Evolutionary conservation across 2,113 vertebrate species (phyloP).

Genomic region (Grus americana): DNA sequence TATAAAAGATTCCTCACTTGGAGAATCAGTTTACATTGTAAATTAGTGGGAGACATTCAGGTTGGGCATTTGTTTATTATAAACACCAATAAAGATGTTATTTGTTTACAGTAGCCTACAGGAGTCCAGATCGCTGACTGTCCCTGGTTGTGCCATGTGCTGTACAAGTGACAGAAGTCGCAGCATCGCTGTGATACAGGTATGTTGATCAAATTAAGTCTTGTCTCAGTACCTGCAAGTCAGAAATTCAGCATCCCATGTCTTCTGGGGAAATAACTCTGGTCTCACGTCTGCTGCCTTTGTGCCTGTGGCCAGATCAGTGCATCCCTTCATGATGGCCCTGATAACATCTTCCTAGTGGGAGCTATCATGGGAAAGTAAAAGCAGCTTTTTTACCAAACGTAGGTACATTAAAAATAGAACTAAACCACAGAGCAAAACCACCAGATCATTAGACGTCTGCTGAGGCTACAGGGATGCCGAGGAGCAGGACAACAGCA

Average conservation of each 20-base stretch:
- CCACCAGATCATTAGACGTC: neutral
- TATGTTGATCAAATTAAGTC: neutral
- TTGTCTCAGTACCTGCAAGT: neutral
- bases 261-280: neutral
- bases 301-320: neutral
- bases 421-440: neutral
- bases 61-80: neutral
- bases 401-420: neutral
- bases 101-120: neutral
- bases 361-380: conserved; percentile 32
- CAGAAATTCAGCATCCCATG: neutral
- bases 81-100: neutral
- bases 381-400: neutral
- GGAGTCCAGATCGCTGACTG: neutral
- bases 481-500: neutral
- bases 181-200: neutral
- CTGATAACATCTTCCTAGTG: conserved; percentile 9
- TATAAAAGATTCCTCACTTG: neutral
- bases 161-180: neutral
- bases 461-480: neutral
- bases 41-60: neutral
- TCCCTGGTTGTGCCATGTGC: neutral
- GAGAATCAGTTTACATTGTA: neutral
- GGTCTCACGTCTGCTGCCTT: neutral
- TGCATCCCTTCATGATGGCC: neutral